Percentiles rank a stretch among this genome's conserved stretches.
These are phyloP conservation scores for Xylophagus ater DNA, from an alignment of 2,888 invertebrate species.

Conservation along the genomic window DNA sequence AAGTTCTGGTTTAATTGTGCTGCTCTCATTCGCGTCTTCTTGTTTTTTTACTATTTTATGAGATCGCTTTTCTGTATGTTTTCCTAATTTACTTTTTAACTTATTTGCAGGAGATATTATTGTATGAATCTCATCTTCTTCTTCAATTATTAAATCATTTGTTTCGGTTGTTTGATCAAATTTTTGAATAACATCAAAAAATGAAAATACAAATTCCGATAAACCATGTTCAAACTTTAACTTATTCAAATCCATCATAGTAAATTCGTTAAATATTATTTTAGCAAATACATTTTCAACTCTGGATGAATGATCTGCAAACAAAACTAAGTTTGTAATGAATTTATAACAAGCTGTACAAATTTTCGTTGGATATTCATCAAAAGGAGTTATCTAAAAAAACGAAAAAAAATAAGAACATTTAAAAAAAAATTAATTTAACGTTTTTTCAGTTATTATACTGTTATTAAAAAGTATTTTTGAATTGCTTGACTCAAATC, in stretches of 20 bases:
- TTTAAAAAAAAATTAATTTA: too few relatives aligned
- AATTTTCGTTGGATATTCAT: neutral
- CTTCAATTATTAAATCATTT: neutral
- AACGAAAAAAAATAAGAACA: neutral
- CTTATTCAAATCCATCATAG: too few relatives aligned
- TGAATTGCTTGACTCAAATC: constrained; percentile 4
- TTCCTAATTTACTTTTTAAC: too few relatives aligned
- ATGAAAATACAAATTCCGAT: too few relatives aligned
- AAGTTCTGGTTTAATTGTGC: too few relatives aligned
- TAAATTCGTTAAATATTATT: neutral
- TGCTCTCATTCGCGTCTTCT: too few relatives aligned
- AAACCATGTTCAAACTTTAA: neutral
- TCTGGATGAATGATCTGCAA: neutral
- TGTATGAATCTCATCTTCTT: too few relatives aligned
- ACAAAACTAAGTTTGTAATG: neutral
- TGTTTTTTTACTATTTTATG: too few relatives aligned
- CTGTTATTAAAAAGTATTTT: constrained; percentile 6
- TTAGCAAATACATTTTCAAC: too few relatives aligned
- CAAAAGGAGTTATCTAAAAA: neutral
- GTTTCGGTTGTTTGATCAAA: neutral
- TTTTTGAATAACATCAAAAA: neutral
- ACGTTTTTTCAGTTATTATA: too few relatives aligned
- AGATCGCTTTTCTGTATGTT: too few relatives aligned
- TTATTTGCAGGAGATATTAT: too few relatives aligned
- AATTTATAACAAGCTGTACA: neutral